These are phyloP conservation scores for Drosophila subpulchrella DNA, from an alignment of 1,140 invertebrate genomes.

Conservation along the genomic window DNA sequence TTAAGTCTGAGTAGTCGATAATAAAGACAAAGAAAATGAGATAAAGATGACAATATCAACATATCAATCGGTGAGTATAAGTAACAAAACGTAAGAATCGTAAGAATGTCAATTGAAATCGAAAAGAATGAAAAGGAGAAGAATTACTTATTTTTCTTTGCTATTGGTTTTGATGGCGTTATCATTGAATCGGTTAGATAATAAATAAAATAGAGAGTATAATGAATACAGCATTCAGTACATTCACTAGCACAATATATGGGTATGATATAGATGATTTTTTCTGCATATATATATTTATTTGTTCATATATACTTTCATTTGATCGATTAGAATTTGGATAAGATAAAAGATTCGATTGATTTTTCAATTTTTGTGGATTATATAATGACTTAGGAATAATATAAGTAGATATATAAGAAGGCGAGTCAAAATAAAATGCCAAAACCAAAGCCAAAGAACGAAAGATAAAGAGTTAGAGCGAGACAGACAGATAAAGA, in stretches of 20 bases:
- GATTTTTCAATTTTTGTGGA: conserved; percentile 38
- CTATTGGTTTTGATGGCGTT: conserved; percentile 74
- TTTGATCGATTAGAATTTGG: conserved; percentile 49
- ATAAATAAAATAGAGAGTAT: conserved; percentile 79
- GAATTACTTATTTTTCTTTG: conserved; percentile 40
- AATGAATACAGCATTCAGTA: conserved; percentile 85
- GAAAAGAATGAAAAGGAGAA: conserved; percentile 32
- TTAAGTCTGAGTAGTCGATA: conserved; percentile 28
- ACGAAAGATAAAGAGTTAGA: conserved; percentile 38
- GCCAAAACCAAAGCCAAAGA: conserved; percentile 52
- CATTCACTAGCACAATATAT: conserved; percentile 84
- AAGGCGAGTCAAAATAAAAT: conserved; percentile 60
- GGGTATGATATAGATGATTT: conserved; percentile 72
- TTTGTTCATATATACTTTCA: conserved; percentile 47
- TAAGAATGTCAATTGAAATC: conserved; percentile 46
- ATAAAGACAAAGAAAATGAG: conserved; percentile 41
- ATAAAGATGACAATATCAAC: conserved; percentile 30
- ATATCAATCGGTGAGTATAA: conserved; percentile 51
- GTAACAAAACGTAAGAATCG: conserved; percentile 37
- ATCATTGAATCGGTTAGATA: conserved; percentile 85
- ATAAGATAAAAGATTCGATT: conserved; percentile 53
- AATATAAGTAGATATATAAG: conserved; percentile 59
- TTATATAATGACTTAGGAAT: conserved; percentile 46
- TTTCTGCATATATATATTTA: conserved; percentile 49
- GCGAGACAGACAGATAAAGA: conserved; percentile 25